Conservation (phyloP, 2,113 vertebrate genomes). For the Perognathus longimembris region DNA sequence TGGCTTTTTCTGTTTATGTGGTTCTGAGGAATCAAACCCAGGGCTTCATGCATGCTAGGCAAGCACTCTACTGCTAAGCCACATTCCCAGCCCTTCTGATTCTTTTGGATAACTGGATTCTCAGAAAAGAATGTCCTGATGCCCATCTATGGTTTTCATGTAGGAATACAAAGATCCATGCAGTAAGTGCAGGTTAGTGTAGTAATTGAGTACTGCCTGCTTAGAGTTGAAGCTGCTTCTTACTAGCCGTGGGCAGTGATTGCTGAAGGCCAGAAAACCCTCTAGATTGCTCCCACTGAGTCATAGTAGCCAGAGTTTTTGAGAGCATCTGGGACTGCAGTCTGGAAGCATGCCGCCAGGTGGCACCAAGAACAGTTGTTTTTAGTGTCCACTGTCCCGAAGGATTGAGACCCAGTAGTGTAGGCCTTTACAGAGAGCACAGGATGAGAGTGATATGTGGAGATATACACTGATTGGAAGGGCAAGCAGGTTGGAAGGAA, state of each 20-base stretch:
- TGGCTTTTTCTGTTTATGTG: too few species aligned
- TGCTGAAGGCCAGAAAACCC: background rate
- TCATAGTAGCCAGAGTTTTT: background rate
- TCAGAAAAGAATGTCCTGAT: constrained; percentile 17
- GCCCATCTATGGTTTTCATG: background rate
- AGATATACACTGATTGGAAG: background rate
- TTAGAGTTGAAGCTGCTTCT: background rate
- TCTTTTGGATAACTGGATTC: background rate
- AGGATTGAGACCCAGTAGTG: background rate
- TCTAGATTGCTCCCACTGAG: background rate
- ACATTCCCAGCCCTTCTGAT: too few species aligned
- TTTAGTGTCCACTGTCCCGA: background rate
- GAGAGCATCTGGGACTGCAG: background rate
- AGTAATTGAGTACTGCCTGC: background rate
- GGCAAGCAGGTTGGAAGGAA: background rate
- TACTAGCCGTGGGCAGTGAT: background rate
- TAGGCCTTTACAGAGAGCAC: background rate
- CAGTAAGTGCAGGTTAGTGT: background rate
- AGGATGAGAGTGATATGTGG: background rate
- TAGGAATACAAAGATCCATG: background rate
- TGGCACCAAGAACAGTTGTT: constrained; percentile 31
- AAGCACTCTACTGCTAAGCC: too few species aligned
- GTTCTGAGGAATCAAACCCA: too few species aligned
- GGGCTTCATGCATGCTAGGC: too few species aligned
- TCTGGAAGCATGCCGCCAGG: constrained; percentile 10